Percentiles rank a stretch among this genome's conserved stretches.
Evolutionary conservation across 2,888 invertebrate species (phyloP).

Genomic region (Hoplodrina ambigua): DNA sequence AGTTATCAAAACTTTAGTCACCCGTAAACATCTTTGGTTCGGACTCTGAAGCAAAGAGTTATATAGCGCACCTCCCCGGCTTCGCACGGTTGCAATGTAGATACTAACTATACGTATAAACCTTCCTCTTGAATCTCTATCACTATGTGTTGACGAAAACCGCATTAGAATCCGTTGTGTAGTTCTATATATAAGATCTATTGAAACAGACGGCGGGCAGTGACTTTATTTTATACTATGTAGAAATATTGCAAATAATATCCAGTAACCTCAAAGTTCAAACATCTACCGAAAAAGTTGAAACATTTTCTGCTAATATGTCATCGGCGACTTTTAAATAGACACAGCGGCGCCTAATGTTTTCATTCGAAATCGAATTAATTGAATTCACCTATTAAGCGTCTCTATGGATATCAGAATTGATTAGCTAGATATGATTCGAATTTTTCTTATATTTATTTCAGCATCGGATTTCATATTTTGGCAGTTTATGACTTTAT

Average conservation of each 20-base stretch:
- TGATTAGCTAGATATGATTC: slow-evolving; percentile 14
- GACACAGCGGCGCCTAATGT: slow-evolving; percentile 15
- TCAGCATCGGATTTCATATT: slow-evolving; percentile 24
- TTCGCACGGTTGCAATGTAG: too few species aligned
- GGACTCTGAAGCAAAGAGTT: too few species aligned
- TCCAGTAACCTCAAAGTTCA: slow-evolving; percentile 11
- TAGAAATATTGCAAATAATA: not conserved
- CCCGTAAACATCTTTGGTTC: too few species aligned
- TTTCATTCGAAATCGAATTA: slow-evolving; percentile 19
- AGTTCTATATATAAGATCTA: too few species aligned
- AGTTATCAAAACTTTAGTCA: too few species aligned
- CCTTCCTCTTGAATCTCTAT: too few species aligned
- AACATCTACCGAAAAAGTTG: not conserved
- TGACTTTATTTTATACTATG: not conserved
- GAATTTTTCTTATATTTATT: slow-evolving; percentile 13
- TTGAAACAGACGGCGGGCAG: too few species aligned
- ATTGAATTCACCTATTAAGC: slow-evolving; percentile 12
- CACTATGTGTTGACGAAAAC: too few species aligned
- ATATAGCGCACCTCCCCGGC: too few species aligned
- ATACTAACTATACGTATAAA: too few species aligned
- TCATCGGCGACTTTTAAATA: not conserved
- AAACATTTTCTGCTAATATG: not conserved
- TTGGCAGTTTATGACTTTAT: slow-evolving; percentile 28
- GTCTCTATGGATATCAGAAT: slow-evolving; percentile 15
- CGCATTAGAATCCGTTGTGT: too few species aligned